Percentiles rank a stretch among this genome's conserved stretches.
These are phyloP conservation scores for Serranus cabrilla DNA, from an alignment of 2,797 vertebrate species.

Conservation along the genomic window DNA sequence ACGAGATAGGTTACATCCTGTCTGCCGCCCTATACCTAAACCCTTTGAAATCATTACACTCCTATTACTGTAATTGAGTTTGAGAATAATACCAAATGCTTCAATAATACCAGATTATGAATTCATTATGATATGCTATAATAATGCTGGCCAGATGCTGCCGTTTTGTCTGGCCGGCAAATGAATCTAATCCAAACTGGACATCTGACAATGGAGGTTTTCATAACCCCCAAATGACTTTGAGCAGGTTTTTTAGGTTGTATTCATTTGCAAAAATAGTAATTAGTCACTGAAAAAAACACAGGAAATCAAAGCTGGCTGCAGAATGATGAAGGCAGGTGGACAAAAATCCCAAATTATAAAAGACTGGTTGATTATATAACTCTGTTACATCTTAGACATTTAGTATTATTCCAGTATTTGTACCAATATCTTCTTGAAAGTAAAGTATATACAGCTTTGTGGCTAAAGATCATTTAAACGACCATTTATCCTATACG, in stretches of 20 bases:
- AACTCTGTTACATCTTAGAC: background rate
- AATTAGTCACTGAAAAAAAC: constrained; percentile 38
- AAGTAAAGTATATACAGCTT: background rate
- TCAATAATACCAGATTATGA: constrained; percentile 83
- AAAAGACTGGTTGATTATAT: background rate
- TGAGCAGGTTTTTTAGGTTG: constrained; percentile 55
- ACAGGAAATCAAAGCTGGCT: constrained; percentile 44
- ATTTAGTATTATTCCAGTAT: background rate
- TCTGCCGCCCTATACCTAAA: constrained; percentile 49
- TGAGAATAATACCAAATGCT: constrained; percentile 80
- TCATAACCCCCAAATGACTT: constrained; percentile 71
- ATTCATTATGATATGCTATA: constrained; percentile 80
- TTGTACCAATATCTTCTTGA: background rate
- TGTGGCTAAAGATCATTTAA: no score
- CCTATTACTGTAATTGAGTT: constrained; percentile 83
- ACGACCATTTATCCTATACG: no score
- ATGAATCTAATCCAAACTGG: constrained; percentile 76
- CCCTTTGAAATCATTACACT: constrained; percentile 68
- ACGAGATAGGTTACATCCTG: constrained; percentile 38
- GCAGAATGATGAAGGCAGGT: constrained; percentile 11
- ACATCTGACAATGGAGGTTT: constrained; percentile 76
- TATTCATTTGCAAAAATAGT: constrained; percentile 51
- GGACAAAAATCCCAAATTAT: background rate
- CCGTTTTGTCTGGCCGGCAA: constrained; percentile 62
- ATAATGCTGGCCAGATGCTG: constrained; percentile 83